Evolutionary conservation across 2,113 vertebrate genomes (phyloP), one percentile per base, ranked within the genome.

Genomic region (Chaetura pelagica): DNA sequence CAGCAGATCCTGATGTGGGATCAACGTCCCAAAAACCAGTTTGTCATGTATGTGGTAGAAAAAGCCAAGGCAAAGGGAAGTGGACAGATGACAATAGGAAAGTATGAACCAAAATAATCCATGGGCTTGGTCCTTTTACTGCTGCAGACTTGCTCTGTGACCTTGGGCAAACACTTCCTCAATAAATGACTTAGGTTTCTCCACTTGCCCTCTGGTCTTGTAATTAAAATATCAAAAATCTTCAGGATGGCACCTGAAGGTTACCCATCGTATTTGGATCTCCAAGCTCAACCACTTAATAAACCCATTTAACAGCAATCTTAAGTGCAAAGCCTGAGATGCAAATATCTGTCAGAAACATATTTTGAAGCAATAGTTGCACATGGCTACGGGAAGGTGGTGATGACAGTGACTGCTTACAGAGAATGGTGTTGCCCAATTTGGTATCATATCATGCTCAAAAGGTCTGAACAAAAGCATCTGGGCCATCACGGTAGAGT

Each of bases 381-480:
- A 74, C 57, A 32, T 15, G 68, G 57, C 61, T 38, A 12, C 30
- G 35, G 52, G 46, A 89, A 64, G 32, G 76, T 42, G 44, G 78
- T 38, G 62, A 40, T 59, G 81, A 93, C 12, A 84, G 73, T 11
- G 35, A 62, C 61, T 88, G 49, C 79, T 87, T 57, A 81, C 44
- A 95, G 83, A 49, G 82, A 95, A 84, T 54, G n/a, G 49, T 21
- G 58, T 23, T 89, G 76, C 63, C 80, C 90, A 84, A 86, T 87
- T 17, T 84, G 85, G 49, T 64, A 79, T n/a, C 83, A 44, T 67
- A 79, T n/a, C n/a, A 19, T 40, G 46, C 75, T 80, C 59, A 22
- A 87, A 93, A 90, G 82, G 79, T 89, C 88, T 84, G 71, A 84
- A 73, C 34, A 87, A 59, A 87, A 85, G 34, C 74, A 26, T 94